phyloP scores from a whole-genome alignment of 2,113 vertebrate genomes.

The Dissostichus mawsoni region DNA sequence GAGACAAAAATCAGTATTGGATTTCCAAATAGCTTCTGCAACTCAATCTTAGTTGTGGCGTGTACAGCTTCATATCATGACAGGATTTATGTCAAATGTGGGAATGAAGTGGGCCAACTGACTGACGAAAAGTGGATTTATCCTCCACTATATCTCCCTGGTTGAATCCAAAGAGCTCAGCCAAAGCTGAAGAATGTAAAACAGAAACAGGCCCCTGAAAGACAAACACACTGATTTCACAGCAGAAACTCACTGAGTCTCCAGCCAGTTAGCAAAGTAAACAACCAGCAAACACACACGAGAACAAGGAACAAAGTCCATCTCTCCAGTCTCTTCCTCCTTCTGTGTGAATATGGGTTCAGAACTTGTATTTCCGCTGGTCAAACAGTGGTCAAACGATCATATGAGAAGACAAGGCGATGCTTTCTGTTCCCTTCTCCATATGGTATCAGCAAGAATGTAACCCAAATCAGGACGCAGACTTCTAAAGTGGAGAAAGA shows the following conservation, averaged over 20 bases:
- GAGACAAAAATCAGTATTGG: not conserved
- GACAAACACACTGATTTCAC: constrained; percentile 71
- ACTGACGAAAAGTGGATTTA: constrained; percentile 22
- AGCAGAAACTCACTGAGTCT: constrained; percentile 45
- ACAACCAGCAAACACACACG: constrained; percentile 38
- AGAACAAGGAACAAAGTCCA: constrained; percentile 57
- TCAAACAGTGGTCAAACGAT: constrained; percentile 16
- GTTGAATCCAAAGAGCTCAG: constrained; percentile 23
- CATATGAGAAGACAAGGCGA: not conserved
- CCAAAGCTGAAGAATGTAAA: constrained; percentile 63
- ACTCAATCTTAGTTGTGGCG: not conserved
- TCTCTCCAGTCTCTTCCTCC: constrained; percentile 16
- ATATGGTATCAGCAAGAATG: not conserved
- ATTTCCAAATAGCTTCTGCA: not conserved
- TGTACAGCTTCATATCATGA: not conserved
- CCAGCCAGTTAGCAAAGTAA: constrained; percentile 64
- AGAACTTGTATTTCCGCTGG: constrained; percentile 21
- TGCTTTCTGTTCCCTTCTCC: constrained; percentile 12
- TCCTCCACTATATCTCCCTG: constrained; percentile 14
- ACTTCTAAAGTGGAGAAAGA: not conserved
- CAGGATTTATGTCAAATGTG: not conserved
- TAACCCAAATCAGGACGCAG: constrained; percentile 8
- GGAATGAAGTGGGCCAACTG: not conserved
- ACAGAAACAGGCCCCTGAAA: constrained; percentile 65
- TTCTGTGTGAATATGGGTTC: constrained; percentile 34